Conservation (phyloP, 2,113 vertebrate genomes). For the Nothocercus nigrocapillus region DNA sequence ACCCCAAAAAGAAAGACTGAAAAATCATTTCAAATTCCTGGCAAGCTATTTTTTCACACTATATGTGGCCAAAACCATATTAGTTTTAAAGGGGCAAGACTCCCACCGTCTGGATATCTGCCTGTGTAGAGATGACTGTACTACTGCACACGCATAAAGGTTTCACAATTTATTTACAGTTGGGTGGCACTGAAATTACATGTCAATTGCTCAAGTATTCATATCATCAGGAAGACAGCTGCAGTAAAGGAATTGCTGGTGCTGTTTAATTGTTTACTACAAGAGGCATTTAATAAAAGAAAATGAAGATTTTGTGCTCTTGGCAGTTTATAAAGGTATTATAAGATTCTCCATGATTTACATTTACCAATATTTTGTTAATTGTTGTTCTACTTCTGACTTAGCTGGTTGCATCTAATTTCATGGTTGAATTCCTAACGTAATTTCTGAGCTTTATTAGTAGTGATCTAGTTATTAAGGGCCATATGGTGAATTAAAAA, state of each 20-base stretch:
- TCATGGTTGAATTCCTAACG: background rate
- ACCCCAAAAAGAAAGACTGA: background rate
- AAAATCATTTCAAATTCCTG: constrained; percentile 1
- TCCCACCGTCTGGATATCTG: background rate
- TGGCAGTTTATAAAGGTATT: background rate
- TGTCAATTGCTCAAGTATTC: background rate
- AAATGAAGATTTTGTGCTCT: background rate
- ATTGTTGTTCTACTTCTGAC: constrained; percentile 1
- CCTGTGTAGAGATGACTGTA: background rate
- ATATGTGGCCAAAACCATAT: background rate
- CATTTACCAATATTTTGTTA: constrained; percentile 1
- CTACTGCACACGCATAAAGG: background rate
- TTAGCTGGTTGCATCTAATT: constrained; percentile 36
- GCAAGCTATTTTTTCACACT: background rate
- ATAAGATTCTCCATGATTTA: background rate
- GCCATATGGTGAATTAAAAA: constrained; percentile 23
- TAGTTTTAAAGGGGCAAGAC: background rate
- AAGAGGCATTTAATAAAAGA: background rate
- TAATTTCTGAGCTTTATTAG: constrained; percentile 36
- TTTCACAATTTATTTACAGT: constrained; percentile 7
- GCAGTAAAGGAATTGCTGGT: constrained; percentile 1
- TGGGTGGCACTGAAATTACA: constrained; percentile 5
- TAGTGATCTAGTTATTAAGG: constrained; percentile 23
- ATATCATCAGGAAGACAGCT: background rate
- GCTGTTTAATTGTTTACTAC: constrained; percentile 17